Evolutionary conservation across 2,888 invertebrate genomes (phyloP), one percentile per base, ranked within the genome.

Genomic region (Ennomos erosarius): DNA sequence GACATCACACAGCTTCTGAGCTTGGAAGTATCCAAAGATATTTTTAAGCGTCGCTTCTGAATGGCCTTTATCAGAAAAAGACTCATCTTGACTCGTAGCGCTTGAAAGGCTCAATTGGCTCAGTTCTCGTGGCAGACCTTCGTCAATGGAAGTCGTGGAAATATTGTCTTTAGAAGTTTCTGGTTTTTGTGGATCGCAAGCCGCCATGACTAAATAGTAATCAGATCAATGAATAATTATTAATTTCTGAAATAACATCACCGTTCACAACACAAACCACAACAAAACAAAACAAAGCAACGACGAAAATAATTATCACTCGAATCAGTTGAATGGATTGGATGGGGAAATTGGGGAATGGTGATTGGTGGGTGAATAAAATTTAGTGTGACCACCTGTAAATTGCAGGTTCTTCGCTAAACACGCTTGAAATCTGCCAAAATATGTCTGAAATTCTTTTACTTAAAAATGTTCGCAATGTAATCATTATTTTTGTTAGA

Each of bases 1-100:
- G 49, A 98, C 96, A 93, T 98, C 98, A 80, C 97, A 98, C 52
- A 98, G 92, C 85, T 97, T 96, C 74, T 96, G 95, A 60, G 96
- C 95, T 78, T 96, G 95, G 67, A 96, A 94, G 90, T 97, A 98
- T 52, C 94, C 93, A 81, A 96, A 96, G 95, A 98, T 97, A 78
- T 96, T 95, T 70, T 94, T 95, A 52, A 98, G 93, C 75, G 97
- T 96, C 56, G 93, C 94, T 78, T 97, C 96, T 8, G 98, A 96
- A 89, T 98, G 97, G 77, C 96, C 95, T 73, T 94, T 93, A 80
- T 95, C 95, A 72, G 94, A 94, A 85, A 95, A 96, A 79, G 94
- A 95, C 84, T 97, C 97, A 86, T 97, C 96, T 81, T 96, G 96
- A 62, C 96, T 95, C 53, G 94, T 93, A 62, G 94, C 91, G 69